These are phyloP conservation scores for Hestina assimilis DNA, from an alignment of 1,140 invertebrate species.

Conservation along the genomic window DNA sequence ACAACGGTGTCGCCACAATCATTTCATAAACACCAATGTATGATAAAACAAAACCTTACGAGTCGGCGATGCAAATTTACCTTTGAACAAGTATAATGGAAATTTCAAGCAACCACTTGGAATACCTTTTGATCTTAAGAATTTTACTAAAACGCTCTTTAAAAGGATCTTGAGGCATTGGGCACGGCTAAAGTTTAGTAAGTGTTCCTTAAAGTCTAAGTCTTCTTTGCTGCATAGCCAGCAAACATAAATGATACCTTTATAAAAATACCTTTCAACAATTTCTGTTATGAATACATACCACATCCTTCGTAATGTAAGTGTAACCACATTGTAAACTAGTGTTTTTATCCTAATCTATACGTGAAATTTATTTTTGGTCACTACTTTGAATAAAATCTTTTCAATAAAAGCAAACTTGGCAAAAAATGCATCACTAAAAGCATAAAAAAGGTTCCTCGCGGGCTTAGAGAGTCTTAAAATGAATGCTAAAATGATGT, in stretches of 20 bases:
- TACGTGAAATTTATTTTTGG: too few species aligned
- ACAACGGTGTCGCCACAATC: too few species aligned
- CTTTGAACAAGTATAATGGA: slow-evolving; percentile 62
- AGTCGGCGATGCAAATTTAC: slow-evolving; percentile 53
- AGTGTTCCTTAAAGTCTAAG: slow-evolving; percentile 27
- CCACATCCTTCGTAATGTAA: too few species aligned
- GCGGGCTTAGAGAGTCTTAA: not conserved
- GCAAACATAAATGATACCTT: too few species aligned
- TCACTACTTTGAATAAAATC: not conserved
- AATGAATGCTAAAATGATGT: slow-evolving; percentile 9
- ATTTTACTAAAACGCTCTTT: slow-evolving; percentile 53
- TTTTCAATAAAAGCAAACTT: not conserved
- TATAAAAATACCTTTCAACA: too few species aligned
- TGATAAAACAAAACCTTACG: slow-evolving; percentile 26
- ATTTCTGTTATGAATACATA: too few species aligned
- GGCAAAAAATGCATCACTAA: not conserved
- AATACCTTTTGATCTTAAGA: slow-evolving; percentile 69
- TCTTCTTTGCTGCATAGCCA: too few species aligned
- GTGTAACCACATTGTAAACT: too few species aligned
- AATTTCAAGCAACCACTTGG: slow-evolving; percentile 67
- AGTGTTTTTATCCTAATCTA: too few species aligned
- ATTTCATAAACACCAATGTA: slow-evolving; percentile 13
- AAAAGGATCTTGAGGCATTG: slow-evolving; percentile 46
- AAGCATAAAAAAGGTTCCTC: not conserved
- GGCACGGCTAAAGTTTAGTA: slow-evolving; percentile 40